phyloP scores from a whole-genome alignment of 2,888 invertebrate species.

The Lasius fuliginosus region DNA sequence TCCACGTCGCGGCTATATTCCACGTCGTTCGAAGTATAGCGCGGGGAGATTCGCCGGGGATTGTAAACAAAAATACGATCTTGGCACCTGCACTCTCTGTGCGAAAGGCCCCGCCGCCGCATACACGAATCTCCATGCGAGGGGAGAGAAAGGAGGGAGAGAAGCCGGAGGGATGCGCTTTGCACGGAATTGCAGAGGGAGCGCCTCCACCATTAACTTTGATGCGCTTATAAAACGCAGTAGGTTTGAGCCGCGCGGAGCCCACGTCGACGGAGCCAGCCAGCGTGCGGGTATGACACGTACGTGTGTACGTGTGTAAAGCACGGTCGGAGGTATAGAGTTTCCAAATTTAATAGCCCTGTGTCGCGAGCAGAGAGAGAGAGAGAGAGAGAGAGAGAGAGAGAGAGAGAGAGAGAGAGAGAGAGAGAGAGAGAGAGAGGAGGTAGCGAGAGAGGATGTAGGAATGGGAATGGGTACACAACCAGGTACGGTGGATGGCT shows the following conservation, averaged over 20 bases:
- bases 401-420: neutral
- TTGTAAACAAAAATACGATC: constrained; percentile 77
- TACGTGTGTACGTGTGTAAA: constrained; percentile 42
- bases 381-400: neutral
- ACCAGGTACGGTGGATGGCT: constrained; percentile 72
- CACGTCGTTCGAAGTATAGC: constrained; percentile 67
- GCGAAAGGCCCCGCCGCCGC: neutral
- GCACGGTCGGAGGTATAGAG: constrained; percentile 75
- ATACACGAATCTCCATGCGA: neutral
- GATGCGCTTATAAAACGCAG: constrained; percentile 83
- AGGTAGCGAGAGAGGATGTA: constrained; percentile 58
- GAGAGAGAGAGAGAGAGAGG: neutral
- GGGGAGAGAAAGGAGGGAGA: constrained; percentile 5
- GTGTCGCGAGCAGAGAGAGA: constrained; percentile 68
- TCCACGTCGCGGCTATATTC: constrained; percentile 61
- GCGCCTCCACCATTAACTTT: constrained; percentile 80
- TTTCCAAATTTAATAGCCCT: constrained; percentile 84
- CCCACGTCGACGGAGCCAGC: constrained; percentile 31
- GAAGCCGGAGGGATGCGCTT: constrained; percentile 68
- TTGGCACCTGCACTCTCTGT: constrained; percentile 61
- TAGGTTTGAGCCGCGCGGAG: constrained; percentile 67
- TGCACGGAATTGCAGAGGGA: constrained; percentile 75
- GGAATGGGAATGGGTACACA: constrained; percentile 76
- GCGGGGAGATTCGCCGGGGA: constrained; percentile 65
- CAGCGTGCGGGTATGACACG: constrained; percentile 32